Evolutionary conservation across 2,888 invertebrate species (phyloP).

Genomic region (Monoplex corrugatus): DNA sequence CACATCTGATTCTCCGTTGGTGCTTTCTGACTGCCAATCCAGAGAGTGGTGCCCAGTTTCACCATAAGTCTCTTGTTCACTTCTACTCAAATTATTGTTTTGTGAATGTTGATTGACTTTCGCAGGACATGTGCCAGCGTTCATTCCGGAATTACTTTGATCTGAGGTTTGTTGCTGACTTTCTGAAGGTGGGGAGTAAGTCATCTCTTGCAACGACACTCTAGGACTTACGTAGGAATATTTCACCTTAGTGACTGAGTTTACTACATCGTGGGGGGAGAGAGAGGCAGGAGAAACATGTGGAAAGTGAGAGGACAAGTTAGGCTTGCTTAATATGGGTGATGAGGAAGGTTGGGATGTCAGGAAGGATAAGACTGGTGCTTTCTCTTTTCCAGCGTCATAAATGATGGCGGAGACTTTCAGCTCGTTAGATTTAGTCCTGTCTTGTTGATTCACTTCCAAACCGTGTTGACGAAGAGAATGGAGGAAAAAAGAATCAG

Average conservation of each 20-base stretch:
- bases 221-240: slow-evolving; percentile 74
- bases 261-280: slow-evolving; percentile 45
- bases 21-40: slow-evolving; percentile 46
- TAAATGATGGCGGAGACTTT: slow-evolving; percentile 98
- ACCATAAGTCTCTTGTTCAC: not conserved
- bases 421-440: slow-evolving; percentile 92
- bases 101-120: slow-evolving; percentile 87
- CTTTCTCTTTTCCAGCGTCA: slow-evolving; percentile 95
- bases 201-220: slow-evolving; percentile 48
- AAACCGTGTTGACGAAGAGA: slow-evolving; percentile 96
- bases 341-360: slow-evolving; percentile 85
- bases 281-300: not conserved
- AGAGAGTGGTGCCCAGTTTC: not conserved
- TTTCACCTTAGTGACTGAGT: slow-evolving; percentile 70
- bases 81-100: slow-evolving; percentile 85
- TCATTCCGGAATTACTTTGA: not conserved
- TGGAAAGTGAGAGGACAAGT: not conserved
- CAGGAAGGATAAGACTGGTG: slow-evolving; percentile 93
- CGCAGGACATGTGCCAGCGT: not conserved
- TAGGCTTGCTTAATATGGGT: not conserved
- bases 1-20: not conserved
- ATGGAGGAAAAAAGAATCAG: slow-evolving; percentile 97
- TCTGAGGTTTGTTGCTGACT: not conserved
- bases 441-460: slow-evolving; percentile 93
- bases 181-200: not conserved